phyloP scores from a whole-genome alignment of 2,888 invertebrate genomes.

The Heliconius cydno region DNA sequence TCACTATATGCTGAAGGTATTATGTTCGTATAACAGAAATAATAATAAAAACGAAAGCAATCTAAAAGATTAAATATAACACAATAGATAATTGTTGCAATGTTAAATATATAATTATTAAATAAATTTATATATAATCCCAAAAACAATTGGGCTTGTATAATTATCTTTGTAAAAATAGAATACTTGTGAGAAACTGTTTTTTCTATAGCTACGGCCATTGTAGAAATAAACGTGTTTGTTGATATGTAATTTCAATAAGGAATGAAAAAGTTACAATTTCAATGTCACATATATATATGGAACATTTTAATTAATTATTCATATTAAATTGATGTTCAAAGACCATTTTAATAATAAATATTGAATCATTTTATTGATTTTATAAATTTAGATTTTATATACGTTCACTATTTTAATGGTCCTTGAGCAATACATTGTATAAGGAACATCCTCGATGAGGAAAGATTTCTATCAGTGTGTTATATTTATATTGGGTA shows the following conservation, averaged over 20 bases:
- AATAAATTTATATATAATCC: background rate
- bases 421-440: background rate
- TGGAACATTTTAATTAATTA: background rate
- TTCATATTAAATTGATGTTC: background rate
- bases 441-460: background rate
- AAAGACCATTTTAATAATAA: background rate
- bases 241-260: background rate
- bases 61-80: background rate
- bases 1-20: background rate
- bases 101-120: background rate
- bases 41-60: background rate
- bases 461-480: no score
- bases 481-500: no score
- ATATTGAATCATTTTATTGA: background rate
- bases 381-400: background rate
- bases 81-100: background rate
- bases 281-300: no score
- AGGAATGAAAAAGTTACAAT: no score
- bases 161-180: background rate
- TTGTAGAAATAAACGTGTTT: background rate
- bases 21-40: background rate
- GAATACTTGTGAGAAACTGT: background rate
- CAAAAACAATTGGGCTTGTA: background rate
- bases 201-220: background rate
- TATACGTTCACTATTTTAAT: background rate